phyloP scores from a whole-genome alignment of 2,113 vertebrate genomes.

The Athene cunicularia region DNA sequence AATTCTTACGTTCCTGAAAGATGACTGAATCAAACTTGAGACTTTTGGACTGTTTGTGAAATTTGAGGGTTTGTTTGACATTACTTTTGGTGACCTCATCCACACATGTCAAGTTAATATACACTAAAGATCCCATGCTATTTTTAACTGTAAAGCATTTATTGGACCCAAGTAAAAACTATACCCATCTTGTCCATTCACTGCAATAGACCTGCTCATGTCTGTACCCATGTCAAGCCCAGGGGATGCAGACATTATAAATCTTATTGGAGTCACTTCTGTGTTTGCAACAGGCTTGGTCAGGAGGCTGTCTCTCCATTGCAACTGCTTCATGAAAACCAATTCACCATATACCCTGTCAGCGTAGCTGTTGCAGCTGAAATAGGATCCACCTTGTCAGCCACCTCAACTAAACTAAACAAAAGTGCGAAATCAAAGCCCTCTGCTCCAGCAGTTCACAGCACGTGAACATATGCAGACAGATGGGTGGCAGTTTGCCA shows the following conservation, averaged over 20 bases:
- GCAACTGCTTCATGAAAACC: neutral
- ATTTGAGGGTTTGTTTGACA: neutral
- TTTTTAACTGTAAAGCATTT: neutral
- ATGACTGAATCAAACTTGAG: neutral
- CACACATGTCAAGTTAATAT: accelerated
- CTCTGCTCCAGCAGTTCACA: neutral
- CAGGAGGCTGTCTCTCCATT: neutral
- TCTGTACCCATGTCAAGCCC: neutral
- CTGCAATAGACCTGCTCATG: neutral
- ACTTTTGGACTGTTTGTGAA: neutral
- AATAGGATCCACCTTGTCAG: neutral
- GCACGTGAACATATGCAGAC: accelerated
- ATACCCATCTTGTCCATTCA: neutral
- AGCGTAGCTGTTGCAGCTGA: neutral
- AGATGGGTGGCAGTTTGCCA: accelerated
- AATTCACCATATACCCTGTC: neutral
- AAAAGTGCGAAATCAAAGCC: neutral
- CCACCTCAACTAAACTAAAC: neutral
- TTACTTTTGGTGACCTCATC: neutral
- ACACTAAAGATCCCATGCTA: neutral
- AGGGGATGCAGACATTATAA: neutral
- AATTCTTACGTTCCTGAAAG: neutral
- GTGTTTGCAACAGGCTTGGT: neutral
- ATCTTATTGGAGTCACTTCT: neutral
- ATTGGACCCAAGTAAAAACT: neutral